A percentile compares a stretch with the other conserved stretches of the same genome.
Conservation (phyloP, 1,140 invertebrate species). For the Drosophila mojavensis region DNA sequence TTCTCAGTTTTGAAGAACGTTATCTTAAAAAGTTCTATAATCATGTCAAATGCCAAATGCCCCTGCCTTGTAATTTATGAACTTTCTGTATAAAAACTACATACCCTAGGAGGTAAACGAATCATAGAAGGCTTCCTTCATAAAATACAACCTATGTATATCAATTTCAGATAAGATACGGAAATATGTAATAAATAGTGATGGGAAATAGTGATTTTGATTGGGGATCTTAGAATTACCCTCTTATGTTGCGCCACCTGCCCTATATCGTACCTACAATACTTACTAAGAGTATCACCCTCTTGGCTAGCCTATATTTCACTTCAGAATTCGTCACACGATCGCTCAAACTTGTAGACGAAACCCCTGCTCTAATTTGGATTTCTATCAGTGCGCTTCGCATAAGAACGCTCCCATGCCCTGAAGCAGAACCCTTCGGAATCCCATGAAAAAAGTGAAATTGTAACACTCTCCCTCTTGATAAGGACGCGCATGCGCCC, state of each 20-base stretch:
- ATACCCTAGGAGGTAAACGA: too few species aligned
- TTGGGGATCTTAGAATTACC: neutral
- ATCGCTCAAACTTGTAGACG: constrained; percentile 23
- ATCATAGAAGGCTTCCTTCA: too few species aligned
- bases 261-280: neutral
- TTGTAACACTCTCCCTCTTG: constrained; percentile 59
- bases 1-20: too few species aligned
- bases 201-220: too few species aligned
- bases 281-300: too few species aligned
- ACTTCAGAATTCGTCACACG: constrained; percentile 28
- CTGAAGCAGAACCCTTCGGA: constrained; percentile 28
- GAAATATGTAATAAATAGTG: too few species aligned
- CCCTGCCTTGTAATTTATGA: too few species aligned
- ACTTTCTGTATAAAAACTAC: too few species aligned
- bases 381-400: constrained; percentile 33
- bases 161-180: neutral
- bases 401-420: constrained; percentile 43
- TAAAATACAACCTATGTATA: too few species aligned
- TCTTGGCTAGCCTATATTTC: neutral
- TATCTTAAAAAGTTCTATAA: too few species aligned
- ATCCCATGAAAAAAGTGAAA: constrained; percentile 75
- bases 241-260: constrained; percentile 4
- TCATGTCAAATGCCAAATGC: too few species aligned
- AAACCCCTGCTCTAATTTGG: constrained; percentile 27
- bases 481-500: constrained; percentile 34